Evolutionary conservation across 2,113 vertebrate genomes (phyloP).

Genomic region (Perccottus glenii): DNA sequence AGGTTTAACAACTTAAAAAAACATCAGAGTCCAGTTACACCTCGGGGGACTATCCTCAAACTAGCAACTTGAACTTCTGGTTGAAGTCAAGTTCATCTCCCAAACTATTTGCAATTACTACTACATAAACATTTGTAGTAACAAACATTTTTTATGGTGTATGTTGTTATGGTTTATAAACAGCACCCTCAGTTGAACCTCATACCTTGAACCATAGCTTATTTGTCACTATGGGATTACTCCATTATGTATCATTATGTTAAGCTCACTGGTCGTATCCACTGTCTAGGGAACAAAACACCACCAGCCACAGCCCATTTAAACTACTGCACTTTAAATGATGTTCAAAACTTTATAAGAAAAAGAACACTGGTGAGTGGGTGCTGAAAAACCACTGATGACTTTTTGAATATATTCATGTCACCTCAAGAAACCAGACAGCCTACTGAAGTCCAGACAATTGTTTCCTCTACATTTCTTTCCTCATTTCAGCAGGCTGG

Average conservation of each 20-base stretch:
- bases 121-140: not conserved
- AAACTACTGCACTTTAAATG: not conserved
- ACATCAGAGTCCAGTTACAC: conserved; percentile 57
- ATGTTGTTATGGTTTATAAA: conserved; percentile 12
- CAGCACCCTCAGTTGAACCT: not conserved
- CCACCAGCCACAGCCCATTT: not conserved
- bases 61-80: conserved; percentile 43
- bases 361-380: not conserved
- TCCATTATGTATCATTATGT: not conserved
- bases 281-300: not conserved
- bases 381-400: not conserved
- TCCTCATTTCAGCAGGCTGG: not conserved
- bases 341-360: too few relatives aligned
- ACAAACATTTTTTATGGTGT: not conserved
- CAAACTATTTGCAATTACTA: conserved; percentile 5
- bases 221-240: conserved; percentile 2
- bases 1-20: conserved; percentile 61
- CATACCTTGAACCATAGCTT: not conserved
- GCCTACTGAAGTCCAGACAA: conserved; percentile 1
- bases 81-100: conserved; percentile 55
- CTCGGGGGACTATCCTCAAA: conserved; percentile 46
- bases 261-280: not conserved
- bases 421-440: not conserved
- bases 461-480: conserved; percentile 18
- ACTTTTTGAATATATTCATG: not conserved